Evolutionary conservation across 2,797 vertebrate genomes (phyloP), one percentile per base, ranked within the genome.

Genomic region (Toxotes lorentzi): DNA sequence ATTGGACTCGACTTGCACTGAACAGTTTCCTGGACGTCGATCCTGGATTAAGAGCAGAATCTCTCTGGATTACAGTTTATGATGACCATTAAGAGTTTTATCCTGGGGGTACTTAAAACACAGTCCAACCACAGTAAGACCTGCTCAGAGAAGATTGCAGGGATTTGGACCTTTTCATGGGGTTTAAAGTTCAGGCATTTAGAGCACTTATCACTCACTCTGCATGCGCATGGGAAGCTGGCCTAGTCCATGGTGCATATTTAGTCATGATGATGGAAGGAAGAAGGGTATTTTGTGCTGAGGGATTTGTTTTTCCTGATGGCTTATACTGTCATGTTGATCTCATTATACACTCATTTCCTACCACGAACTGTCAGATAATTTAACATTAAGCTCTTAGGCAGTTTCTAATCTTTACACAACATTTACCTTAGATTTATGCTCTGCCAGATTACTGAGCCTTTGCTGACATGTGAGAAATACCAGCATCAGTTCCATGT

Each of bases 31-130:
- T 81, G 81, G 82, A 80, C 63, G 85, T 66, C 45, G 50, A 90
- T 90, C 88, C 86, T 72, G 92, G 91, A 93, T 94, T 94, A 94
- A 83, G 88, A 82, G 81, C 82, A 80, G 82, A 84, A 91, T 91
- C 87, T 91, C 88, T 79, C 24, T 82, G 91, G 89, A 89, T 93
- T 92, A 93, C 87, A 91, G 86, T 94, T 95, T 90, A 91, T 90
- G 91, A 93, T 91, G 90, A 92, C 91, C 90, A 93, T 95, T 94
- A 94, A 86, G 92, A 91, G 88, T 90, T 91, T 93, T 90, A 93
- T 88, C 88, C 86, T 73, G 32, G 57, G 64, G 70, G 86, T 91
- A 87, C 89, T 94, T 92, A 92, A 92, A 94, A 91, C 80, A 90
- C 71, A 90, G 91, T 88, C 85, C 81, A 24, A 47, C 76, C 88